These are phyloP conservation scores for Rhagium mordax DNA, from an alignment of 2,888 invertebrate genomes.

Conservation along the genomic window DNA sequence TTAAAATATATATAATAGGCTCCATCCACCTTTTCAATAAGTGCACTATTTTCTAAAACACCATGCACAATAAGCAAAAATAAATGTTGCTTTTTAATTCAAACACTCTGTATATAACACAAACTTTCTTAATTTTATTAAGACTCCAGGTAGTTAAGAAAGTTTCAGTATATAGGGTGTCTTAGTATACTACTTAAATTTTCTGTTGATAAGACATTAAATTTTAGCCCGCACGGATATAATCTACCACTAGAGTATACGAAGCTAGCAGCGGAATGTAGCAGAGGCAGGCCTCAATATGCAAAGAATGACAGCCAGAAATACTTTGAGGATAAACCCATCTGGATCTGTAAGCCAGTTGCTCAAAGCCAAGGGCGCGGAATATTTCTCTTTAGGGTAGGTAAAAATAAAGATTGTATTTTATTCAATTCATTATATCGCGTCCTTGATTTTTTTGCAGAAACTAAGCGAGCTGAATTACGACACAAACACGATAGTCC, in stretches of 20 bases:
- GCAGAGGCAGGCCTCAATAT: constrained; percentile 67
- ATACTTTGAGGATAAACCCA: constrained; percentile 68
- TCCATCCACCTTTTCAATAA: too few species aligned
- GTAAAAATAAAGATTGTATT: too few species aligned
- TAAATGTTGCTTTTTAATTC: too few species aligned
- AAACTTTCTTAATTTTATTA: too few species aligned
- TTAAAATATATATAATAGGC: too few species aligned
- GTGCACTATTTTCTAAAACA: too few species aligned
- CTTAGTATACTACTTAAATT: too few species aligned
- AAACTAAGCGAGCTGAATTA: constrained; percentile 84
- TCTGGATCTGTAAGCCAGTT: constrained; percentile 94
- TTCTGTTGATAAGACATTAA: not conserved
- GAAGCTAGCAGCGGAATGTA: constrained; percentile 86
- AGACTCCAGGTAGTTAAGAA: too few species aligned
- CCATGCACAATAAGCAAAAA: too few species aligned
- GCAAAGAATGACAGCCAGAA: constrained; percentile 69
- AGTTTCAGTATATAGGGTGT: too few species aligned
- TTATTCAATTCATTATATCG: too few species aligned
- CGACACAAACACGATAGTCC: constrained; percentile 85
- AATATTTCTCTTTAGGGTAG: constrained; percentile 86
- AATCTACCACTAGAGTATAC: constrained; percentile 89
- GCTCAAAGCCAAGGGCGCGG: constrained; percentile 89
- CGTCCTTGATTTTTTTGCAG: constrained; percentile 70
- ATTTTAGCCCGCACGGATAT: constrained; percentile 82
- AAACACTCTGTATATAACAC: too few species aligned